Base-by-base conservation (phyloP, 2,888 invertebrate species). In the Drosophila borealis region DNA sequence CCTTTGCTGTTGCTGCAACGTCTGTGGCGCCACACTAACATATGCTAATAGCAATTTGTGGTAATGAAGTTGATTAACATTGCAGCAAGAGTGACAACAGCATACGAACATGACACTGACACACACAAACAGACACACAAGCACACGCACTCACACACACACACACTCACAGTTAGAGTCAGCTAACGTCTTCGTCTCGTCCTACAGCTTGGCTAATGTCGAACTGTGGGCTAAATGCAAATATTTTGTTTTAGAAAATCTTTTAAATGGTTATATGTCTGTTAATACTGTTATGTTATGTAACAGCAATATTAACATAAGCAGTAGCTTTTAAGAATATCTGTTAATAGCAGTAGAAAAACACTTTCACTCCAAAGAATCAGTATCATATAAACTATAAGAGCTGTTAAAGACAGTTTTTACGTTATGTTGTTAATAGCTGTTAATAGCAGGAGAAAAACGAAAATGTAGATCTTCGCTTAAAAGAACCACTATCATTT, bases 41-140 rank as follows among this genome's bases (percentile, higher is more conserved):
- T 87, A 87, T 87, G 87, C 87, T 88, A 87, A 87, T 87, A 89
- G 87, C 89, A 88, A 89, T 87, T 87, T 87, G 87, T 86, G 87
- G 88, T 82, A 88, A 88, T 86, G 86, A 87, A 87, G 89, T 88
- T 88, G 83, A 85, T 86, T 88, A 86, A 82, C 86, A 89, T 86
- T 88, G 84, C 84, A 84, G 81, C 81, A 80, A 74, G 81, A 88
- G 88, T 84, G 88, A 86, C 88, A 84, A 86, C 88, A 88, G 81
- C 82, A 78, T 55, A 74, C 68, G 62, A 80, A 76, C 83, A 78
- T 63, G 68, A 73, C 68, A 67, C 79, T 62, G 55, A 53, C 44
- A 46, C 66, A 57, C 48, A 61, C 49, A 63, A 29, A n/a, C 10
- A 42, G 29, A 53, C 29, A 36, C 34, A 29, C 48, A 61, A 49